Evolutionary conservation across 2,888 invertebrate species (phyloP), one percentile per base, ranked within the genome.

Genomic region (Papilio demoleus): DNA sequence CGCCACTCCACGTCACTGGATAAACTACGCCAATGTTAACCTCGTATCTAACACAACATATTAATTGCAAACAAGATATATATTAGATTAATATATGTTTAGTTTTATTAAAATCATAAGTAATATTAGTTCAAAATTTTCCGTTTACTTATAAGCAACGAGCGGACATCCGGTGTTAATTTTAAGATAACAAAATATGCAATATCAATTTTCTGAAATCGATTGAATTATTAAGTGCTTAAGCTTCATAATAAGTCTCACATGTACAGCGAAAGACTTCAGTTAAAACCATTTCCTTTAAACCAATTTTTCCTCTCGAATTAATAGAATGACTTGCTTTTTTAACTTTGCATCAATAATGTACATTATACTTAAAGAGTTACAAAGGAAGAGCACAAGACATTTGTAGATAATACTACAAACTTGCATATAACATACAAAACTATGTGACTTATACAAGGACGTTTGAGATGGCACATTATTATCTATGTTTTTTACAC

Each of bases 1-100:
- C 76, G 70, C 65, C 71, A 22, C n/a, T 1, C 31, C 12, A 4
- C 59, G 22, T 59, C 53, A 31, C 34, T 38, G 22, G 22, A 22
- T 24, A 59, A 38, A 38, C 59, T 59, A 38, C 14, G 38, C 34
- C 22, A 59, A 38, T 38, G 24, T 9, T 38, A 9, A 59, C 3
- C 14, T 38, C 31, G 9, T 58, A 6, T 17, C 14, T 34, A 31
- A 17, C 2, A 17, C 9, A 17, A 31, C 56, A 22, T 8, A 56
- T 19, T n/a, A 56, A 17, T 56, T 56, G 22, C 31, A n/a, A n/a
- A n/a, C 17, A 40, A n/a, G 14, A 12, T 17, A n/a, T 24, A n/a
- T n/a, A n/a, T n/a, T n/a, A n/a, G n/a, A n/a, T n/a, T n/a, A n/a
- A n/a, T n/a, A n/a, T n/a, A n/a, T n/a, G 24, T 4, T 8, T 31